Conservation (phyloP, 1,140 invertebrate species). For the Brachionus paranguensis region DNA sequence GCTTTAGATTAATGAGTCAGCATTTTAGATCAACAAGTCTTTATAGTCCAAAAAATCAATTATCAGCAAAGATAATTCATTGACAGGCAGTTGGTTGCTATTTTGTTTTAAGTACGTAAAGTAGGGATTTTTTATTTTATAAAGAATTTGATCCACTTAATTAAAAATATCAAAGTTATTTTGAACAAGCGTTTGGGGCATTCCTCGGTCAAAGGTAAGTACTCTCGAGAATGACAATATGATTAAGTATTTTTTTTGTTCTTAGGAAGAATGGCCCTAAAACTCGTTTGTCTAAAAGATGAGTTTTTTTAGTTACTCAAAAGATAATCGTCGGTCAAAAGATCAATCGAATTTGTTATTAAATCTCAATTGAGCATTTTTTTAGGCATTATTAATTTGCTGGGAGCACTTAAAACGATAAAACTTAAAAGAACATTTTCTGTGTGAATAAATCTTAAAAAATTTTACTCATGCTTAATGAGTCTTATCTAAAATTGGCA, state of each 20-base stretch:
- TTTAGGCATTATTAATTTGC: constrained; percentile 2
- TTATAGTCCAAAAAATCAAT: constrained; percentile 1
- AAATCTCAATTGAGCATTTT: constrained; percentile 30
- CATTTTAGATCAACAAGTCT: not conserved
- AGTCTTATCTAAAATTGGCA: not conserved
- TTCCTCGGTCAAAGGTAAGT: not conserved
- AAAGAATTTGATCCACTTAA: constrained; percentile 32
- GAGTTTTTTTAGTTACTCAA: constrained; percentile 19
- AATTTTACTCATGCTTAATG: not conserved
- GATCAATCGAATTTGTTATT: constrained; percentile 1
- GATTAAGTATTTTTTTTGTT: constrained; percentile 13
- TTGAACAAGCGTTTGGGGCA: constrained; percentile 7
- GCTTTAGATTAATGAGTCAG: not conserved
- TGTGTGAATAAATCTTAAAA: not conserved
- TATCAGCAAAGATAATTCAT: constrained; percentile 20
- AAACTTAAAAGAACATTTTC: not conserved
- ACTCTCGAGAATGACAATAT: constrained; percentile 6
- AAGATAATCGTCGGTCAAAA: constrained; percentile 19
- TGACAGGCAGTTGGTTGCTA: not conserved
- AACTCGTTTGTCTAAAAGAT: not conserved
- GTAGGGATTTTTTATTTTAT: not conserved
- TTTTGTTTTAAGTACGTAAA: constrained; percentile 19
- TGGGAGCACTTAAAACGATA: not conserved
- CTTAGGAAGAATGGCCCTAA: not conserved
- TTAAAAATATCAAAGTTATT: constrained; percentile 6